Conservation (phyloP, 2,113 vertebrate genomes). For the Lamprologus callipterus region DNA sequence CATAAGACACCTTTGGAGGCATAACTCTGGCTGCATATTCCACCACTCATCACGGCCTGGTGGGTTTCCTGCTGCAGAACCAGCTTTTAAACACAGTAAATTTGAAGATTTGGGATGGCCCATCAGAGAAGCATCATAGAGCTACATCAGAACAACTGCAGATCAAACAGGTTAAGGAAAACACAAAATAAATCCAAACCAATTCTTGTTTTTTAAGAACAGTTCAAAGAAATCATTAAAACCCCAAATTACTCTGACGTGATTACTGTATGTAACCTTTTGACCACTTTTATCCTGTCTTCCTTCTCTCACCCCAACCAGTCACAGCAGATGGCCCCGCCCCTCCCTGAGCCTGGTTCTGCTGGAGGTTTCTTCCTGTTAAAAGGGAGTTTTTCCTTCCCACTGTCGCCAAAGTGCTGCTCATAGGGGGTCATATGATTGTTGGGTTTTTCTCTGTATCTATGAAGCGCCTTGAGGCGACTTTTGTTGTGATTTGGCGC, state of each 20-base stretch:
- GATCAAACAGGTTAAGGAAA: background rate
- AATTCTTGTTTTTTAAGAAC: background rate
- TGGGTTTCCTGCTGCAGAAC: background rate
- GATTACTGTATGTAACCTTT: background rate
- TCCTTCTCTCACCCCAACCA: too few species aligned
- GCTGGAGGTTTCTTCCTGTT: too few species aligned
- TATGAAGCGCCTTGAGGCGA: too few species aligned
- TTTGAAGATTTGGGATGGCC: background rate
- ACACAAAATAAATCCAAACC: background rate
- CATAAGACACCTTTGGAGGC: background rate
- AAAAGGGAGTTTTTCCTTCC: too few species aligned
- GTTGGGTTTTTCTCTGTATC: too few species aligned
- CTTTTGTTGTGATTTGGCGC: too few species aligned
- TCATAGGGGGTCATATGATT: too few species aligned
- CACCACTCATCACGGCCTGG: background rate
- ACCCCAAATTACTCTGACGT: background rate
- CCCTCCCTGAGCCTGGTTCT: too few species aligned
- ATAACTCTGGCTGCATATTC: background rate
- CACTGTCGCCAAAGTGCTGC: too few species aligned
- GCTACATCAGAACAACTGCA: background rate
- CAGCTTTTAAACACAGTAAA: background rate
- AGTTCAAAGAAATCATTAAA: background rate
- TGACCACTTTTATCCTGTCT: background rate
- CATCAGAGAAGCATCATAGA: background rate
- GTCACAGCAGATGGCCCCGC: too few species aligned